A percentile compares a stretch with the other conserved stretches of the same genome.
Evolutionary conservation across 2,888 invertebrate species (phyloP).

Genomic region (Melanostoma scalare): DNA sequence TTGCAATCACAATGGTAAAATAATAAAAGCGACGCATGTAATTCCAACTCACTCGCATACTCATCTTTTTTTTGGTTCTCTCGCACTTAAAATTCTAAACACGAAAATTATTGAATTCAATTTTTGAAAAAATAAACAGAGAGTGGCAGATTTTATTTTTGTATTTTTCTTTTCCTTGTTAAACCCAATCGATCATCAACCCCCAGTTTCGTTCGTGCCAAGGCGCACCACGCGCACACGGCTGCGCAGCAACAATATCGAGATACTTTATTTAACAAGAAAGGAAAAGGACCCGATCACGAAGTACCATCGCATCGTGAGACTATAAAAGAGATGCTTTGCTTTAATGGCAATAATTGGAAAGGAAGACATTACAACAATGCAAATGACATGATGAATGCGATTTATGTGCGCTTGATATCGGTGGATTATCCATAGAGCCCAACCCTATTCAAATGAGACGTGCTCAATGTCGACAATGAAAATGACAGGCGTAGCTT

Average conservation of each 20-base stretch:
- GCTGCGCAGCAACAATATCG: constrained; percentile 6
- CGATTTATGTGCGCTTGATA: neutral
- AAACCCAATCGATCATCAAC: constrained; percentile 69
- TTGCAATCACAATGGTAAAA: constrained; percentile 2
- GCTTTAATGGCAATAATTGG: constrained; percentile 57
- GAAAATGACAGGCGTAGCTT: constrained; percentile 1
- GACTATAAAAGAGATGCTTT: constrained; percentile 54
- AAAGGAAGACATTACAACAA: constrained; percentile 59
- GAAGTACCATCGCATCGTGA: constrained; percentile 58
- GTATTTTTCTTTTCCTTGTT: constrained; percentile 35
- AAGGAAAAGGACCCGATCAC: constrained; percentile 55
- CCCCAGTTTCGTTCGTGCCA: constrained; percentile 62
- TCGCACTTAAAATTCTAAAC: constrained; percentile 65
- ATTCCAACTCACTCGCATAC: constrained; percentile 17
- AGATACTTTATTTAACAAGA: neutral
- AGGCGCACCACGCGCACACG: constrained; percentile 54
- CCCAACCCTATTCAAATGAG: neutral
- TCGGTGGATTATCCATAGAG: neutral
- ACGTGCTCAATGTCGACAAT: neutral
- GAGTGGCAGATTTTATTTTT: constrained; percentile 28
- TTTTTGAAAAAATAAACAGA: constrained; percentile 52
- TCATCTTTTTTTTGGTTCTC: neutral
- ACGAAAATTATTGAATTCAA: constrained; percentile 66
- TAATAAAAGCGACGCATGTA: constrained; percentile 12
- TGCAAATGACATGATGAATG: constrained; percentile 51